Percentiles rank a stretch among this genome's conserved stretches.
Evolutionary conservation across 2,797 vertebrate genomes (phyloP).

Genomic region (Anguilla pacifica): DNA sequence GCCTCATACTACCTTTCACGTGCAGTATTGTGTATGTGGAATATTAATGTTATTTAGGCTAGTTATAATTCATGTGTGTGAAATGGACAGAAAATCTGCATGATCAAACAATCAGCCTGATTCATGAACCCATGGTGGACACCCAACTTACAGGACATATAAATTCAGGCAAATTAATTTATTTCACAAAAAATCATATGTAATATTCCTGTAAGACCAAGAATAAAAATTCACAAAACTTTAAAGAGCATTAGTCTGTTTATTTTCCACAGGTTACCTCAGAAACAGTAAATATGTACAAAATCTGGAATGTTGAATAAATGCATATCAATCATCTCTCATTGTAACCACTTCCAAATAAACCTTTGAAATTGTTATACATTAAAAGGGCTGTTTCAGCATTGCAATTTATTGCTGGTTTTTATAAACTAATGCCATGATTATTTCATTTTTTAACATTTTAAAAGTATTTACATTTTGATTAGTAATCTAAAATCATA

Average conservation of each 20-base stretch:
- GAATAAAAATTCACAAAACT: slow-evolving; percentile 26
- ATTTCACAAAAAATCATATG: neutral
- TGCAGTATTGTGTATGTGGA: no score
- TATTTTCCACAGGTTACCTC: slow-evolving; percentile 87
- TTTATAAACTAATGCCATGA: slow-evolving; percentile 76
- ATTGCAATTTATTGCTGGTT: slow-evolving; percentile 88
- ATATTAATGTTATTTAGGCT: no score
- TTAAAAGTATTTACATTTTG: slow-evolving; percentile 82
- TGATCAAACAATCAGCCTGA: neutral
- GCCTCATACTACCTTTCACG: no score
- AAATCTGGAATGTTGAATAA: slow-evolving; percentile 95
- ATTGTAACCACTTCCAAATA: slow-evolving; percentile 74
- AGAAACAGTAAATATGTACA: slow-evolving; percentile 92
- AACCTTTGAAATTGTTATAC: slow-evolving; percentile 75
- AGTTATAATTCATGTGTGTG: neutral
- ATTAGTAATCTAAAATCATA: slow-evolving; percentile 76
- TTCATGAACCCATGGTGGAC: neutral
- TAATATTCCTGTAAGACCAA: neutral
- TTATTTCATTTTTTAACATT: slow-evolving; percentile 61
- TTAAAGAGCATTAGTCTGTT: slow-evolving; percentile 91
- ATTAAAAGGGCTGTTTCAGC: slow-evolving; percentile 79
- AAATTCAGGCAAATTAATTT: neutral
- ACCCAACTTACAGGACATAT: neutral
- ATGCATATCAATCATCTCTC: slow-evolving; percentile 81
- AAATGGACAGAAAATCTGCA: neutral